These are phyloP conservation scores for Cetoscarus ocellatus DNA, from an alignment of 2,797 vertebrate genomes.

Conservation along the genomic window DNA sequence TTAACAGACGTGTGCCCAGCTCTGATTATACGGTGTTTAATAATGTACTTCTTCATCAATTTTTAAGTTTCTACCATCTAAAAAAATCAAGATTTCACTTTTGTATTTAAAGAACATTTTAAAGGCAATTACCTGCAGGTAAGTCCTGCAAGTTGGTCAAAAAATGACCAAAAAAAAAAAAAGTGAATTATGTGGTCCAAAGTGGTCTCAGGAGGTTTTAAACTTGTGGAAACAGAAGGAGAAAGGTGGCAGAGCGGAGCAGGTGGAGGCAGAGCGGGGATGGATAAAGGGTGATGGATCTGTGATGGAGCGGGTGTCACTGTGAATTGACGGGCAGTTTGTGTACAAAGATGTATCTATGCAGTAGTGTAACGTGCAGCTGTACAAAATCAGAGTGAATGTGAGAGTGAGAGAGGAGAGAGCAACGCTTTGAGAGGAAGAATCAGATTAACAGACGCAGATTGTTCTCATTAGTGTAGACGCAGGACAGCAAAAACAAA, in stretches of 20 bases:
- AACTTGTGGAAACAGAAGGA: constrained; percentile 5
- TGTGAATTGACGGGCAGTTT: constrained; percentile 59
- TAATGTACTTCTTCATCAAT: too few species aligned
- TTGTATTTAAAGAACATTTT: background rate
- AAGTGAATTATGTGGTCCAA: constrained; percentile 31
- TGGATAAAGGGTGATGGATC: constrained; percentile 19
- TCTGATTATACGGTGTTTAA: too few species aligned
- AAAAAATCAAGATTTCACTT: too few species aligned
- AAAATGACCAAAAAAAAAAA: background rate
- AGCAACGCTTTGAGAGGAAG: constrained; percentile 23
- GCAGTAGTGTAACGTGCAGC: constrained; percentile 11
- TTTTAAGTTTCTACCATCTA: too few species aligned
- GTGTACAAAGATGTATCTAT: constrained; percentile 53
- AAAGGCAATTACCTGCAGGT: background rate
- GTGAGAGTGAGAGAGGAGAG: constrained; percentile 19
- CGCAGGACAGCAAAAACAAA: constrained; percentile 31
- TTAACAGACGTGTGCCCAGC: too few species aligned
- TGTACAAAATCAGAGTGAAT: constrained; percentile 35
- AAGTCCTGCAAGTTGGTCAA: background rate
- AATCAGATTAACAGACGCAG: constrained; percentile 31
- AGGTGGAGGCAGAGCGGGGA: constrained; percentile 42
- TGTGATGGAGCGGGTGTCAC: constrained; percentile 35
- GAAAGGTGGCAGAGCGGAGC: constrained; percentile 14
- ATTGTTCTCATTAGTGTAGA: background rate
- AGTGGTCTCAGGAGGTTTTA: constrained; percentile 42